Conservation (phyloP, 30 jellyfish, hydroid and myxozoan genomes). For the Chrysaora quinquecirrha region DNA sequence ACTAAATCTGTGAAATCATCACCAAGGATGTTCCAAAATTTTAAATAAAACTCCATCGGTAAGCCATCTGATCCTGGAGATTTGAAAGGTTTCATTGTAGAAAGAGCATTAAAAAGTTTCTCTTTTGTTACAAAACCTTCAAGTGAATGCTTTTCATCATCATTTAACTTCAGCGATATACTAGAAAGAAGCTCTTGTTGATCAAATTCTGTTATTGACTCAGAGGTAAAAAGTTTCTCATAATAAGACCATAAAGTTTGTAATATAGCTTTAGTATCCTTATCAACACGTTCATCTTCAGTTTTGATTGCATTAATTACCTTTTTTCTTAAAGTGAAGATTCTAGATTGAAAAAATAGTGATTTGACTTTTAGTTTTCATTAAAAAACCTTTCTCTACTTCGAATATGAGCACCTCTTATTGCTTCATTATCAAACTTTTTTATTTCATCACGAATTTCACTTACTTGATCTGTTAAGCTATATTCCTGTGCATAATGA, state of each 20-base stretch:
- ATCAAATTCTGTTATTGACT: too few relatives aligned
- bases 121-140: slow-evolving; percentile 17
- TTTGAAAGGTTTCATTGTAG: not conserved
- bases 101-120: slow-evolving; percentile 6
- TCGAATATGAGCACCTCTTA: not conserved
- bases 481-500: too few relatives aligned
- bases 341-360: not conserved
- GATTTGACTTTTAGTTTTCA: not conserved
- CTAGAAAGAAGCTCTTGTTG: not conserved
- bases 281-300: not conserved
- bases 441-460: too few relatives aligned
- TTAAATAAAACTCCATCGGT: slow-evolving; percentile 14
- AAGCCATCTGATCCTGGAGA: slow-evolving; percentile 47
- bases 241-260: not conserved
- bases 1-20: too few relatives aligned
- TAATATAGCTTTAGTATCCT: not conserved
- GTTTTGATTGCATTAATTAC: not conserved
- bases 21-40: slow-evolving; percentile 13
- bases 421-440: not conserved
- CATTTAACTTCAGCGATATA: not conserved
- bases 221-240: not conserved
- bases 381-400: not conserved
- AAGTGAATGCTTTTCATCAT: not conserved
- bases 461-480: too few relatives aligned
- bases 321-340: not conserved